Base-by-base conservation (phyloP, 2,113 vertebrate genomes). In the Illadopsis cleaveri region DNA sequence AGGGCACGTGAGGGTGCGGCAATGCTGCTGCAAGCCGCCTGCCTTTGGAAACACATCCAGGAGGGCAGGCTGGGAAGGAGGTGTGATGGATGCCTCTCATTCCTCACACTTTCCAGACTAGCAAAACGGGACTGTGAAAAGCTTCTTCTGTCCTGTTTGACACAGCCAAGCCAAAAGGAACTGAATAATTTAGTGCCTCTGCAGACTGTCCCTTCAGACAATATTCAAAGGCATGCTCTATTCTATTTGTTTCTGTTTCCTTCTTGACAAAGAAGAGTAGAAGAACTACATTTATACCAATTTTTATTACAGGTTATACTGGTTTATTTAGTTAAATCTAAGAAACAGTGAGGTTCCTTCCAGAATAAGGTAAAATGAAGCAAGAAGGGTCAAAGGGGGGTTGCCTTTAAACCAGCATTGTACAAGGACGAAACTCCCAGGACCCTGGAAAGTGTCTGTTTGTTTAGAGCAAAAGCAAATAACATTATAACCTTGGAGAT, bases 21-120 rank as follows among this genome's bases (percentile, higher is more conserved):
- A 3, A 2, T 10, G 13, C 45, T 2, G 11, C 57, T 6, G 25
- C 37, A 8, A 0, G 0, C 37, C 1, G 1, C 62, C 57, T 19
- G 78, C 71, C 37, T 51, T 25, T 33, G 58, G 54, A 50, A 60
- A n/a, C 30, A 6, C 50, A 53, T 4, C 47, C 33, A 1, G 70
- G 44, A 76, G 37, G 37, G 40, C 50, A 65, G 64, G 28, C 68
- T 24, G 58, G 23, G 24, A n/a, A 42, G 25, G 53, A 80, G 45
- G 23, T 15, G 23, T 6, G 40, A 19, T 15, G 9, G 4, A 13
- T 58, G 80, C 50, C 50, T 87, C 53, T n/a, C 53, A 25, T 53
- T 77, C 33, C n/a, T 57, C n/a, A 42, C 0, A 1, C 21, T 69
- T 76, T 65, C 23, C 75, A 70, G n/a, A 33, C 27, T 18, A 45